Evolutionary conservation across 23 tunicate species (phyloP).

Genomic region (Clavelina lepadiformis): DNA sequence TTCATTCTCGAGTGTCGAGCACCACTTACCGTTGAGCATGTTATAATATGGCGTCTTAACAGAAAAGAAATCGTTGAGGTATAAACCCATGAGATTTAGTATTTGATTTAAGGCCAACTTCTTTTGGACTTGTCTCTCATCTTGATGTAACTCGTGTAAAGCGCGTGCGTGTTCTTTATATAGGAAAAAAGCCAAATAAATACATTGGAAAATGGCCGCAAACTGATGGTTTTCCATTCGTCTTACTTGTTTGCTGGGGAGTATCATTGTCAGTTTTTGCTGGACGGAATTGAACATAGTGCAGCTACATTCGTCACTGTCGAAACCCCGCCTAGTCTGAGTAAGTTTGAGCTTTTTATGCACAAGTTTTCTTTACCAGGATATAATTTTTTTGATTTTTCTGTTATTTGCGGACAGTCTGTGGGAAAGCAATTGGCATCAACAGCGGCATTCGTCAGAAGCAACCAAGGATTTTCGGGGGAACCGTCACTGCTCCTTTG

Average conservation of each 20-base stretch:
- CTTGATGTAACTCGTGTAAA: too few species aligned
- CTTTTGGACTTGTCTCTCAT: too few species aligned
- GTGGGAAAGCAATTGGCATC: slow-evolving; percentile 26
- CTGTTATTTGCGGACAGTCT: slow-evolving; percentile 4
- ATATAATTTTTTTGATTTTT: not conserved
- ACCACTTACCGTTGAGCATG: too few species aligned
- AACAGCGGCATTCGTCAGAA: not conserved
- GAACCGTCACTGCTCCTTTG: not conserved
- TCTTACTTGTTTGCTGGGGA: slow-evolving; percentile 19
- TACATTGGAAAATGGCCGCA: slow-evolving; percentile 1
- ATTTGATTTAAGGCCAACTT: too few species aligned
- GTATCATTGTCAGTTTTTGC: slow-evolving; percentile 19
- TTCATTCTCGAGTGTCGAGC: too few species aligned
- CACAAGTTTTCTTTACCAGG: not conserved
- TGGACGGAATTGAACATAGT: not conserved
- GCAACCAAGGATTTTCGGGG: slow-evolving; percentile 13
- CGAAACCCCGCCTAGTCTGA: not conserved
- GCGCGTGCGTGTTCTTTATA: too few species aligned
- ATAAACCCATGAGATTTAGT: too few species aligned
- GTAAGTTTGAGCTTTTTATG: too few species aligned
- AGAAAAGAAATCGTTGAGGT: too few species aligned
- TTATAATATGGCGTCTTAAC: too few species aligned
- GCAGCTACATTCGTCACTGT: slow-evolving; percentile 7
- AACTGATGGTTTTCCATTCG: not conserved
- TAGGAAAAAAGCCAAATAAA: not conserved